A percentile compares a stretch with the other conserved stretches of the same genome.
Evolutionary conservation across 2,113 vertebrate species (phyloP).

Genomic region (Malurus melanocephalus): DNA sequence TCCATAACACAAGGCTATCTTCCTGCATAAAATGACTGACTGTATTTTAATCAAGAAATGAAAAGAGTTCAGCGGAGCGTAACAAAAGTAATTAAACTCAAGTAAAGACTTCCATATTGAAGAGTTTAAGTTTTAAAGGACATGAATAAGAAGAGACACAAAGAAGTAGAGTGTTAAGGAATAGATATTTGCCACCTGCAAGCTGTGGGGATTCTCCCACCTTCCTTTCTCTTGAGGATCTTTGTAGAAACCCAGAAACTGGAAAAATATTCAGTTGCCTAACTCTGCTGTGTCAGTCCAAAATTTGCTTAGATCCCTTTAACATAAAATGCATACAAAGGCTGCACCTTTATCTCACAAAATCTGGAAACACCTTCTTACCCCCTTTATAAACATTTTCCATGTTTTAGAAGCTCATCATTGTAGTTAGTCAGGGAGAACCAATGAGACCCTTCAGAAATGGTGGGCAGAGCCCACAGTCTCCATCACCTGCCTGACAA

Average conservation of each 20-base stretch:
- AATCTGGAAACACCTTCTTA: not conserved
- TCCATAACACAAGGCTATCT: not conserved
- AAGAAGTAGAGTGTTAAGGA: not conserved
- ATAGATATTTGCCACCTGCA: not conserved
- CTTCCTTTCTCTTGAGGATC: not conserved
- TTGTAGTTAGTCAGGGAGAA: not conserved
- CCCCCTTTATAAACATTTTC: not conserved
- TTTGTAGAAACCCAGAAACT: not conserved
- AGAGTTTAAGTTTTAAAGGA: not conserved
- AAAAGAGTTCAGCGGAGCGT: not conserved
- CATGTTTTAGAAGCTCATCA: not conserved
- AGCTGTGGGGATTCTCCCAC: not conserved
- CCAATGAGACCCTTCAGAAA: not conserved
- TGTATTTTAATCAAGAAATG: not conserved
- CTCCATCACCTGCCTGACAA: not conserved
- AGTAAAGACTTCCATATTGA: not conserved
- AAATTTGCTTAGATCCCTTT: not conserved
- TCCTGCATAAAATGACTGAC: slow-evolving; percentile 1
- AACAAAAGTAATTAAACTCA: not conserved
- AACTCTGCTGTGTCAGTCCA: not conserved
- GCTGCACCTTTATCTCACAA: not conserved
- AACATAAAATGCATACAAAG: not conserved
- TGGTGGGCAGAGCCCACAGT: not conserved
- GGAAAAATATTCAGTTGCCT: not conserved
- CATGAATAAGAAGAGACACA: not conserved